phyloP scores from a whole-genome alignment of 2,888 invertebrate genomes.

The Polyommatus iphigenia region DNA sequence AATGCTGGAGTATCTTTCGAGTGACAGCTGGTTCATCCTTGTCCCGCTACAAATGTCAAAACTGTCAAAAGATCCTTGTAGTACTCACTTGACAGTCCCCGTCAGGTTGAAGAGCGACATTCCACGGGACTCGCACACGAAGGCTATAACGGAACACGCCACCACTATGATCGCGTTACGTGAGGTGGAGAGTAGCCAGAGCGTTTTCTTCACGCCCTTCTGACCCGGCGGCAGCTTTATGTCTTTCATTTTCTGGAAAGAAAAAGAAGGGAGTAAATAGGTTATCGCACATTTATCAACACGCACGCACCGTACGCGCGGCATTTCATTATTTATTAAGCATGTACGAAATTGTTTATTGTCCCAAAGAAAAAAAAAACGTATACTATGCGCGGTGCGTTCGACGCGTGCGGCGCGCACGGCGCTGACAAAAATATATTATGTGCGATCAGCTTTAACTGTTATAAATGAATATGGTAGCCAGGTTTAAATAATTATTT shows the following conservation, averaged over 20 bases:
- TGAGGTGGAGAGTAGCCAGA: conserved; percentile 90
- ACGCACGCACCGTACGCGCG: too few species aligned
- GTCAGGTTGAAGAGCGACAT: conserved; percentile 86
- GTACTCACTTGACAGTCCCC: conserved; percentile 82
- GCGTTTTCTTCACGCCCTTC: conserved; percentile 74
- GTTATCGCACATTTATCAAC: too few species aligned
- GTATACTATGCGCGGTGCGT: too few species aligned
- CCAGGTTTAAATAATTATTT: too few species aligned
- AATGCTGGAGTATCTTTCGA: background rate
- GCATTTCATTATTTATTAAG: too few species aligned
- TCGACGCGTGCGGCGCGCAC: too few species aligned
- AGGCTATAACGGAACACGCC: conserved; percentile 85
- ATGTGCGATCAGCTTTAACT: too few species aligned
- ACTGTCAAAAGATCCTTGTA: conserved; percentile 29
- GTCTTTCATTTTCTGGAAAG: conserved; percentile 86
- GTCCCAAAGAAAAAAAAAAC: too few species aligned
- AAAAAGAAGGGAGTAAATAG: too few species aligned
- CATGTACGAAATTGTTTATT: too few species aligned
- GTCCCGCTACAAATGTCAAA: background rate
- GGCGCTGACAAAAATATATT: too few species aligned
- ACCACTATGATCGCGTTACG: conserved; percentile 92
- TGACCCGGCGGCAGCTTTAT: conserved; percentile 70
- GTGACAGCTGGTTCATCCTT: background rate
- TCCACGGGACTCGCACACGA: conserved; percentile 73
- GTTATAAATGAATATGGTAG: too few species aligned